Percentiles rank a stretch among this genome's conserved stretches.
phyloP scores from a whole-genome alignment of 2,888 invertebrate species.

The Rhaphigaster nebulosa region DNA sequence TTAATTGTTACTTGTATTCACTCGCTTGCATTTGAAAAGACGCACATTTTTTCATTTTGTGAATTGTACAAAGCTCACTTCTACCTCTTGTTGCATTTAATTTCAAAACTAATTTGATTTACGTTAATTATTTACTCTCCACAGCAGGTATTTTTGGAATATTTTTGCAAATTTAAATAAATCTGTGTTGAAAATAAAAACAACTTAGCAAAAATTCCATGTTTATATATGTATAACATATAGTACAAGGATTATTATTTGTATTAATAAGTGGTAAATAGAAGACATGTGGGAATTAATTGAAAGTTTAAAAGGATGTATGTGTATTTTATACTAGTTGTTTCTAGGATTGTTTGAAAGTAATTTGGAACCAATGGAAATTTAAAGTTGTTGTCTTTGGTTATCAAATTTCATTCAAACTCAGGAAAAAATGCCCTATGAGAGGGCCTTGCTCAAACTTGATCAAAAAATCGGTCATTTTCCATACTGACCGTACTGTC shows the following conservation, averaged over 20 bases:
- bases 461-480: slow-evolving; percentile 62
- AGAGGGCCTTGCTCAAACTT: slow-evolving; percentile 62
- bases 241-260: slow-evolving; percentile 53
- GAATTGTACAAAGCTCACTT: slow-evolving; percentile 50
- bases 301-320: slow-evolving; percentile 59
- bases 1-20: slow-evolving; percentile 48
- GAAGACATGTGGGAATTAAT: slow-evolving; percentile 37
- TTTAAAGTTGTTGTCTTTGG: slow-evolving; percentile 23
- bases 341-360: slow-evolving; percentile 54
- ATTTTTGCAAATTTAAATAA: slow-evolving; percentile 13
- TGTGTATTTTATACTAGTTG: slow-evolving; percentile 59
- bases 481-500: slow-evolving; percentile 59
- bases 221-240: slow-evolving; percentile 28
- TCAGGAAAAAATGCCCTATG: slow-evolving; percentile 50
- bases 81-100: slow-evolving; percentile 42
- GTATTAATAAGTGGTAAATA: slow-evolving; percentile 53
- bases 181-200: slow-evolving; percentile 1
- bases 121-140: slow-evolving; percentile 34
- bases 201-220: slow-evolving; percentile 51
- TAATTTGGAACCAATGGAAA: slow-evolving; percentile 32
- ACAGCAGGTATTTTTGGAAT: slow-evolving; percentile 59
- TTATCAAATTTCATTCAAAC: slow-evolving; percentile 54
- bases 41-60: slow-evolving; percentile 48
- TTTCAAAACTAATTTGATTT: slow-evolving; percentile 2
- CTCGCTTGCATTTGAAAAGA: slow-evolving; percentile 52